Base-by-base conservation (phyloP, 2,113 vertebrate species). In the Brachionichthys hirsutus region DNA sequence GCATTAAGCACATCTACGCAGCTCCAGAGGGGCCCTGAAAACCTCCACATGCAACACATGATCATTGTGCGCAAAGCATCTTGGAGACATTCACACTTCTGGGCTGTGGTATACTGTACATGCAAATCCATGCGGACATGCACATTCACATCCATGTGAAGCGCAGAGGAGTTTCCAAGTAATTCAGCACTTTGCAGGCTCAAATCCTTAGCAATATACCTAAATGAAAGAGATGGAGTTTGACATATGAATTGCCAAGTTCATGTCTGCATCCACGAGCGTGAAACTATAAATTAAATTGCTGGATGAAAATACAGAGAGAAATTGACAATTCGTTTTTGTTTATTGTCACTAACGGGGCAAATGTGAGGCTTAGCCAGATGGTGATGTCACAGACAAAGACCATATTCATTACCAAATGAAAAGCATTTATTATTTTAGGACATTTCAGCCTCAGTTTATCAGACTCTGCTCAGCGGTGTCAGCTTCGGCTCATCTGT, bases 1-100 rank as follows among this genome's bases (percentile, higher is more conserved):
- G 77, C 77, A 77, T 87, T 82, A 83, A 81, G 63, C 41, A 78
- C 60, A 73, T 57, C 69, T 50, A 45, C 60, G 66, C 50, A 45
- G 61, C 66, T 70, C 38, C 67, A 12, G 40, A 43, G 19, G 66
- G 50, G 53, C 62, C 35, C 58, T 2, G 1, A 52, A 13, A 56
- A 67, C 58, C 53, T 54, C 48, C 12, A 43, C 2, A 64, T 50
- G 59, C 5, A 22, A 67, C 43, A 54, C 58, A 69, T 49, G 66
- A 16, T 54, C 14, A n/a, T 0, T 7, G 13, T 43, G 54, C 8
- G 7, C 22, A 17, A 50, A 59, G 34, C 38, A 67, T 43, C 34
- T 48, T 40, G 48, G 51, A 52, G 44, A 66, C 50, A 45, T 48
- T 50, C 1, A 15, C 44, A 51, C 17, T 38, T 24, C 24, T 34